Conservation (phyloP, 1,140 invertebrate genomes). For the Cydia pomonella region DNA sequence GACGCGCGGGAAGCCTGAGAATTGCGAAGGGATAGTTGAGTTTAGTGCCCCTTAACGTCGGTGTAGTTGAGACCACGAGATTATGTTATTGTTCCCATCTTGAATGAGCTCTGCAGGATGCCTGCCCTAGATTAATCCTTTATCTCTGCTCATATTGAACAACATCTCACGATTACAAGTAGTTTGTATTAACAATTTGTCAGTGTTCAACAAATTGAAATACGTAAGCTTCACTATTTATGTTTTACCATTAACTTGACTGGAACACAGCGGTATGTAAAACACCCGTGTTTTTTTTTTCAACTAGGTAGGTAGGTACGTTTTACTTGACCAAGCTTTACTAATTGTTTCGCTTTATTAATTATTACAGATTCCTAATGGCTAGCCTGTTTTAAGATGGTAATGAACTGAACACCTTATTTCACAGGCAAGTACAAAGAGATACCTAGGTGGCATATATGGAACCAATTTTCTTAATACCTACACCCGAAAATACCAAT, state of each 20-base stretch:
- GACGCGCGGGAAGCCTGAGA: not conserved
- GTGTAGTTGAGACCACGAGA: not conserved
- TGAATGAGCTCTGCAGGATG: not conserved
- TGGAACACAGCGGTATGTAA: too few relatives aligned
- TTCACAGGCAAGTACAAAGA: too few relatives aligned
- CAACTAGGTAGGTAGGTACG: too few relatives aligned
- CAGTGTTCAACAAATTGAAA: not conserved
- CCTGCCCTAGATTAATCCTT: constrained; percentile 10
- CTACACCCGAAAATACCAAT: not conserved
- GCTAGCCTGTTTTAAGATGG: too few relatives aligned
- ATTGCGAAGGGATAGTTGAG: constrained; percentile 1
- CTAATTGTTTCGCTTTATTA: too few relatives aligned
- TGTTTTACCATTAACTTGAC: too few relatives aligned
- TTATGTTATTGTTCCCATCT: constrained; percentile 19
- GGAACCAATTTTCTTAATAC: too few relatives aligned
- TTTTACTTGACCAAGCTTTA: too few relatives aligned
- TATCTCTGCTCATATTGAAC: constrained; percentile 10
- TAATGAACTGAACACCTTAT: too few relatives aligned
- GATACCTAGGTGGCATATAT: too few relatives aligned
- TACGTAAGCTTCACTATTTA: not conserved
- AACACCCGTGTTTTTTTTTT: too few relatives aligned
- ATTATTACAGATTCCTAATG: too few relatives aligned
- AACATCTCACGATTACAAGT: constrained; percentile 1
- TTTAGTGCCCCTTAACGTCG: constrained; percentile 3
- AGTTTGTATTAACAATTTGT: not conserved